Base-by-base conservation (phyloP, 2,888 invertebrate species). In the Ferrisia virgata region DNA sequence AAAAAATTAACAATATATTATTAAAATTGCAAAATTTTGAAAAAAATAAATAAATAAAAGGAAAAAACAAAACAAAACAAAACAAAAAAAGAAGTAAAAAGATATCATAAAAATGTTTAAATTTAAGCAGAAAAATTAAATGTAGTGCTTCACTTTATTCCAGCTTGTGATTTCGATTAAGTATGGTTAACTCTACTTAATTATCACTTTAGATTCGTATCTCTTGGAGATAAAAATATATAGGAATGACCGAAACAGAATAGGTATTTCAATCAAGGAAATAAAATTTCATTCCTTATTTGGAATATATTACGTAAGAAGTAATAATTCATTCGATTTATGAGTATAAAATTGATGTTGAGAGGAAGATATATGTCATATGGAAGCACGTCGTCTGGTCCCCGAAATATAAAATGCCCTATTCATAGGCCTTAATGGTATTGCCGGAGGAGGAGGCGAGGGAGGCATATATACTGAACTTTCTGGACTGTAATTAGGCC, bases 361-460 rank as follows among this genome's bases (percentile, higher is more conserved):
- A 36, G 82, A 58, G 64, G 82, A 82, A 82, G 82, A 82, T 82
- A 82, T 83, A 83, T 83, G 72, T 83, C 83, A 83, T 83, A 83
- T 76, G 76, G 83, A 83, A 83, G 83, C 83, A 83, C 83, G 83
- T 83, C 83, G 69, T 72, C 72, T 83, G 83, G 83, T 72, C 83
- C 76, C 83, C 83, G 47, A 31, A 33, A 22, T 31, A 43, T 72
- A 40, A 76, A 15, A 69, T 76, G 40, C 83, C 47, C 83, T 39
- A 43, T 25, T 83, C 18, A 83, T 43, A n/a, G 72, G 76, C 43
- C 83, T 83, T 31, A 83, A 31, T 18, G 83, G 83, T 81, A 83
- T 72, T 43, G 83, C 83, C 72, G 76, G 76, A 76, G 83, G 83
- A 40, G 72, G 83, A 39, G 83, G 83, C 83, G 76, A 76, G 36